phyloP scores from a whole-genome alignment of 1,140 invertebrate species.

The Megalopta genalis region DNA sequence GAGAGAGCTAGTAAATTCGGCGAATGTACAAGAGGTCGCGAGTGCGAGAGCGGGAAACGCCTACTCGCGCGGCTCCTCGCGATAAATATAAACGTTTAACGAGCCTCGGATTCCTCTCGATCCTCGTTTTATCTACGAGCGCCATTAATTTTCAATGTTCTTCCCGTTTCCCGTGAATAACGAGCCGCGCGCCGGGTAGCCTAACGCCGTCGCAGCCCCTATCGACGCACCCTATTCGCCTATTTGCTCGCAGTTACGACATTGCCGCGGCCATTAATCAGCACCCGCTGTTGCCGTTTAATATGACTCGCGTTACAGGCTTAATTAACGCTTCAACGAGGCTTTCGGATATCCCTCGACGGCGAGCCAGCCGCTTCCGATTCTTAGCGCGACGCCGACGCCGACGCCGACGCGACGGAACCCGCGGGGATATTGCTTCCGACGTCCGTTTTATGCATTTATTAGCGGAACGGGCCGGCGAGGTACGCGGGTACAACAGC shows the following conservation, averaged over 20 bases:
- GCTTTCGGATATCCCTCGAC: too few relatives aligned
- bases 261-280: background rate
- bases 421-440: too few relatives aligned
- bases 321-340: background rate
- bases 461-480: too few relatives aligned
- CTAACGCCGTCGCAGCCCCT: background rate
- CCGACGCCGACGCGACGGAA: too few relatives aligned
- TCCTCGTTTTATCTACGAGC: background rate
- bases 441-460: too few relatives aligned
- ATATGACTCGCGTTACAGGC: background rate
- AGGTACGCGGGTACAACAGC: too few relatives aligned
- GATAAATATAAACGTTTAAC: slow-evolving; percentile 6
- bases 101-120: background rate
- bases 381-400: too few relatives aligned
- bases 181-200: background rate
- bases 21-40: background rate
- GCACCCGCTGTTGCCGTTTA: background rate
- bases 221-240: too few relatives aligned
- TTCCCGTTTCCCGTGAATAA: background rate
- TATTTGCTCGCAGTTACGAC: background rate
- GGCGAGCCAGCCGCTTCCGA: too few relatives aligned
- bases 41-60: background rate
- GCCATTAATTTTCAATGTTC: background rate
- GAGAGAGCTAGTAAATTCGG: slow-evolving; percentile 1
- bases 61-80: background rate